Percentiles rank a stretch among this genome's conserved stretches.
phyloP scores from a whole-genome alignment of 2,113 vertebrate species.

The Protomyctophum bolini region DNA sequence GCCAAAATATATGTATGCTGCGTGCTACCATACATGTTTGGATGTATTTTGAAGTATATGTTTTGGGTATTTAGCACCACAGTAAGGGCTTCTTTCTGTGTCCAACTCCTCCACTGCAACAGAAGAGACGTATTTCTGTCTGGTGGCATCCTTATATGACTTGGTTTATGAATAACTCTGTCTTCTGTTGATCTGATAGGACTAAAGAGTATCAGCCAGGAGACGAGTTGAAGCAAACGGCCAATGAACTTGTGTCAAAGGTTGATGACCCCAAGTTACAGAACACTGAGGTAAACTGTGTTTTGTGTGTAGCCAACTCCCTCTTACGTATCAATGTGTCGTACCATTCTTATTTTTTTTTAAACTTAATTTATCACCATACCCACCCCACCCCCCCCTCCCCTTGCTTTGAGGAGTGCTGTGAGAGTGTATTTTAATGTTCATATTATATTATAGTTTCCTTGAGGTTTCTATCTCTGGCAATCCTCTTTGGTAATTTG shows the following conservation, averaged over 20 bases:
- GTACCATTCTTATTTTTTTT: slow-evolving; percentile 24
- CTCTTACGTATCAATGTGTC: slow-evolving; percentile 9
- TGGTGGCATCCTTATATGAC: not conserved
- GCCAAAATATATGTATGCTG: no score
- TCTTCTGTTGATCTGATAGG: slow-evolving; percentile 73
- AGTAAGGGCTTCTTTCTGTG: no score
- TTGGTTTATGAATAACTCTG: not conserved
- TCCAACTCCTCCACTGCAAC: no score
- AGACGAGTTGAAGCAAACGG: slow-evolving; percentile 89
- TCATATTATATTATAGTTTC: slow-evolving; percentile 1
- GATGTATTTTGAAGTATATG: no score
- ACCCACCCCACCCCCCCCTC: slow-evolving; percentile 34
- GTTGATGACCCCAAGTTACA: slow-evolving; percentile 94
- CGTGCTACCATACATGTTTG: no score
- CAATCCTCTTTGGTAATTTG: slow-evolving; percentile 13
- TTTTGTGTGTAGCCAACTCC: slow-evolving; percentile 9
- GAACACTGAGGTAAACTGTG: slow-evolving; percentile 89
- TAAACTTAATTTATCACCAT: slow-evolving; percentile 45
- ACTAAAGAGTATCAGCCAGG: slow-evolving; percentile 90
- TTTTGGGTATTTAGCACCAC: no score
- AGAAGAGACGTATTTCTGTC: not conserved
- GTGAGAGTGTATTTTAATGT: slow-evolving; percentile 7
- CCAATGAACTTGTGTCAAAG: slow-evolving; percentile 93
- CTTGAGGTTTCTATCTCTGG: slow-evolving; percentile 3
- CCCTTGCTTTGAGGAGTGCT: slow-evolving; percentile 13